Conservation (phyloP, 2,797 vertebrate species). For the Myotis vivesi region DNA sequence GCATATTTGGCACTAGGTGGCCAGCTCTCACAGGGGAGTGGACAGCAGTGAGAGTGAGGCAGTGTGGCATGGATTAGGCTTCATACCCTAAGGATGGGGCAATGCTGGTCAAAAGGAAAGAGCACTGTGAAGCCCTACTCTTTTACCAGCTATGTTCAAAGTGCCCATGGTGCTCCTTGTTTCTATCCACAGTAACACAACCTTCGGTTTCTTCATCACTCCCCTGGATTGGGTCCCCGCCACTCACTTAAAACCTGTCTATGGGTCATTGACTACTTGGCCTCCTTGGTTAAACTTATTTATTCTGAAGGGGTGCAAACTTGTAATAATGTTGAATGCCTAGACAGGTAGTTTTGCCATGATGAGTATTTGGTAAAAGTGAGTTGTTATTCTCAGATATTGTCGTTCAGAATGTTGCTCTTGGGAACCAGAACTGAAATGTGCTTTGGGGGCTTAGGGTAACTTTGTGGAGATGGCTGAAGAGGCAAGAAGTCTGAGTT, state of each 20-base stretch:
- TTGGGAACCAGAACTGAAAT: background rate
- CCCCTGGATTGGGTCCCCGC: background rate
- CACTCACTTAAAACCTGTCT: slow-evolving; percentile 36
- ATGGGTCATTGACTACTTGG: slow-evolving; percentile 32
- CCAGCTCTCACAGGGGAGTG: background rate
- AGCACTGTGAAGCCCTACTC: background rate
- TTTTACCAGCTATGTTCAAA: background rate
- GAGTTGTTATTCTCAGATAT: slow-evolving; percentile 39
- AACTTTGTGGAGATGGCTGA: slow-evolving; percentile 35
- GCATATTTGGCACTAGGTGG: slow-evolving; percentile 57
- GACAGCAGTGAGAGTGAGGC: background rate
- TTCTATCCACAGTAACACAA: background rate
- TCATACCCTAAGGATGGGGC: background rate
- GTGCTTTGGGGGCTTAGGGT: background rate
- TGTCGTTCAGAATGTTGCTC: slow-evolving; percentile 43
- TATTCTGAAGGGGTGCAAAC: slow-evolving; percentile 45
- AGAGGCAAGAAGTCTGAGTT: background rate
- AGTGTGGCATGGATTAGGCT: background rate
- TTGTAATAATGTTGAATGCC: slow-evolving; percentile 39
- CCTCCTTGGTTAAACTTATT: background rate
- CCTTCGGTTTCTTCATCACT: background rate
- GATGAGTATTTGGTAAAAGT: slow-evolving; percentile 16
- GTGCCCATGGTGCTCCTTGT: background rate
- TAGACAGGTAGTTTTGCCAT: slow-evolving; percentile 45
- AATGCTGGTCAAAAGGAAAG: background rate